Conservation (phyloP, 2,113 vertebrate species). For the Chrysemys picta region DNA sequence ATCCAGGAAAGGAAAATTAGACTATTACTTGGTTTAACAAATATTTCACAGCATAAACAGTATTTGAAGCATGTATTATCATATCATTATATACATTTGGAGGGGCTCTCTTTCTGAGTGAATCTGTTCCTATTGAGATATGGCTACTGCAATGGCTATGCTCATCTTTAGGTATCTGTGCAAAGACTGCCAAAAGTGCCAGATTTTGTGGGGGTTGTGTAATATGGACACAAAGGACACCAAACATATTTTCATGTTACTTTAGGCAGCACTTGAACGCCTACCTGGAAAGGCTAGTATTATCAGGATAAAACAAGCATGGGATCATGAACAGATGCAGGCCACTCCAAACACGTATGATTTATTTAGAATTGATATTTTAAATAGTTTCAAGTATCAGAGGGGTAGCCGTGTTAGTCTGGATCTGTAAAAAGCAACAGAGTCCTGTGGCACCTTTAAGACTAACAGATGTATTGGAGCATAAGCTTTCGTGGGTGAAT, state of each 20-base stretch:
- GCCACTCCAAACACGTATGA: background rate
- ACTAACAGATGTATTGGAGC: no score
- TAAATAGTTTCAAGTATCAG: background rate
- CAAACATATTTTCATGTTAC: background rate
- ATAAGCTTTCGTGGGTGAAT: no score
- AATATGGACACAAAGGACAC: background rate
- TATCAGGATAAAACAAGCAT: background rate
- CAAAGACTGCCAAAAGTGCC: background rate
- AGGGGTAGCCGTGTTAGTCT: no score
- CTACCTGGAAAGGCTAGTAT: background rate
- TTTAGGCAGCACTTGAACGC: background rate
- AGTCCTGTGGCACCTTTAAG: no score
- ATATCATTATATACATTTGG: no score
- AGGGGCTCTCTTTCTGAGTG: background rate
- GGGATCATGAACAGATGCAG: accelerated
- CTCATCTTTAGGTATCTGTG: background rate
- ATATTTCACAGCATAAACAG: background rate
- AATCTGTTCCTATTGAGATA: background rate
- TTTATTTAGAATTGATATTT: background rate
- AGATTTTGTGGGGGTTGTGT: background rate
- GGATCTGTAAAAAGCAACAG: no score
- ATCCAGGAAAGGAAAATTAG: background rate
- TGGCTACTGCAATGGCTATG: background rate
- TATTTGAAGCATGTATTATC: background rate
- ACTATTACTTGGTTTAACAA: background rate